These are phyloP conservation scores for Junco hyemalis DNA, from an alignment of 2,113 vertebrate species.

Conservation along the genomic window DNA sequence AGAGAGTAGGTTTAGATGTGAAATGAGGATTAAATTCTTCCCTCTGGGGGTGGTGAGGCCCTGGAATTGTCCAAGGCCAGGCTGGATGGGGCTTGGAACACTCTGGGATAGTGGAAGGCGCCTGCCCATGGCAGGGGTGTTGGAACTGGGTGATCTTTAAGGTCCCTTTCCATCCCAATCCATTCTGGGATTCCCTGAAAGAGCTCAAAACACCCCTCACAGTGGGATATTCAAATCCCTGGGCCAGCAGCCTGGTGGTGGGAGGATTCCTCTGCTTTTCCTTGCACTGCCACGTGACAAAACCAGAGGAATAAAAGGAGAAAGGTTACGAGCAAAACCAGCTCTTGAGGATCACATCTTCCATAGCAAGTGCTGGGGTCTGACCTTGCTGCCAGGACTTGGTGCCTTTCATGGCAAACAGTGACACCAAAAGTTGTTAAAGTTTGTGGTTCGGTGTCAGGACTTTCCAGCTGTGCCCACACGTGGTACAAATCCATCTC, in stretches of 20 bases:
- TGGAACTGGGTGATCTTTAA: no score
- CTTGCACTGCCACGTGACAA: not conserved
- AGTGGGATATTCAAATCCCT: not conserved
- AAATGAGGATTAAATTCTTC: not conserved
- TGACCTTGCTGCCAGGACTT: not conserved
- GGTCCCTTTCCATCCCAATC: not conserved
- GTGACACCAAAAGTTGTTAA: not conserved
- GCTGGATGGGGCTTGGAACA: accelerated
- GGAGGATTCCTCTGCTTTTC: not conserved
- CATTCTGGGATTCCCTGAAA: not conserved
- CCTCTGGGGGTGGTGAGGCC: not conserved
- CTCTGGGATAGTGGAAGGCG: accelerated
- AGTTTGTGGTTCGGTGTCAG: not conserved
- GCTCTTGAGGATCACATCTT: not conserved
- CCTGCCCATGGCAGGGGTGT: not conserved
- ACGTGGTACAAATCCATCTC: not conserved
- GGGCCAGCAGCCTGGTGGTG: not conserved
- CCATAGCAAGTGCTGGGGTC: not conserved
- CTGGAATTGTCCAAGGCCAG: not conserved
- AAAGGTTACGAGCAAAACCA: not conserved
- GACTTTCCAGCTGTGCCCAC: not conserved
- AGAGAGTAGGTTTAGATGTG: not conserved
- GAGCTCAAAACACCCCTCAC: not conserved
- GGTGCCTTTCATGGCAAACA: not conserved
- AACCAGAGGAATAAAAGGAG: not conserved